Evolutionary conservation across 2,113 vertebrate species (phyloP), one percentile per base, ranked within the genome.

Genomic region (Catharus minimus): DNA sequence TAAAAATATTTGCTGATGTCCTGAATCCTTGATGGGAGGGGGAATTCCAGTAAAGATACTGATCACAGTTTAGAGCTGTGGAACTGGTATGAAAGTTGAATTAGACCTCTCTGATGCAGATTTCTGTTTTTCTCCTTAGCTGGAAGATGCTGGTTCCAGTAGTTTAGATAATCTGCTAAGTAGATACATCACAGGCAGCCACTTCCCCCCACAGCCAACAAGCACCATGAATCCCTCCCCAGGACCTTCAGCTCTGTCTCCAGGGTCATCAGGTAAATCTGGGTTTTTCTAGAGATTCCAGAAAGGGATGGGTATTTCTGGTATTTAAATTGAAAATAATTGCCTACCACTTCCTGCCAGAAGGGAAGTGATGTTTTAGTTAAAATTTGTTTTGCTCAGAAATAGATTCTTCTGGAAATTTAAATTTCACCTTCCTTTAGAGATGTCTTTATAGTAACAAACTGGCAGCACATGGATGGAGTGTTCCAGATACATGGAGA

Each of bases 61-160:
- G 38, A n/a, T 43, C 20, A 6, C 28, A 27, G 10, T 64, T 62
- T 41, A 38, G 74, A 86, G 43, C 36, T 79, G 14, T 55, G 50
- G 53, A 68, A 13, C n/a, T 82, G 5, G 32, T 78, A 20, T 5
- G 23, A 43, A 67, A 75, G 23, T 78, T 78, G 32, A 66, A 65
- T 92, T 39, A 52, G 44, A 39, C n/a, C 15, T 88, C 13, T 76
- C 84, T 94, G 69, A 91, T 49, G 82, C 13, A 71, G 18, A 22
- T 57, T 88, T 73, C n/a, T 93, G 66, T 62, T 81, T 94, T 93
- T 82, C 15, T 95, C 65, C 80, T 74, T 74, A 99, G 99, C 97
- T 99, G 96, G 99, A 99, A 97, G 99, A 99, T 95, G 99, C 99
- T 75, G 99, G 99, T 74, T 99, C 99, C 58, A 99, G 97, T 96